Base-by-base conservation (phyloP, 2,797 vertebrate genomes). In the Squalus acanthias region DNA sequence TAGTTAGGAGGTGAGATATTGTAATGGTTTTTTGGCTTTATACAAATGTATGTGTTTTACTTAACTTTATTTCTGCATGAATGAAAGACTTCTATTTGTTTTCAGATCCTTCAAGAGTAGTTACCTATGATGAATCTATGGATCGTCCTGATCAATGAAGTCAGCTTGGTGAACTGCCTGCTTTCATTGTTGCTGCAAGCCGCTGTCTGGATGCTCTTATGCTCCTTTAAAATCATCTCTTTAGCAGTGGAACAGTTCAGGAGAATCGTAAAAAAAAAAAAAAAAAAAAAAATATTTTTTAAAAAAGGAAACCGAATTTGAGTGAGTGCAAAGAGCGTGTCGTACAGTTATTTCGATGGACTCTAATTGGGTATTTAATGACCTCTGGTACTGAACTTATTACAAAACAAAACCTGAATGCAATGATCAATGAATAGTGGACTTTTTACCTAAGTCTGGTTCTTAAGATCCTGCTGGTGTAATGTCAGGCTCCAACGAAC, bases 51-150 rank as follows among this genome's bases (percentile, higher is more conserved):
- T 60, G 50, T 33, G 53, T 60, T 91, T 70, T 69, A 24, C 24
- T 72, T 39, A 8, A 29, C 2, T 33, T 33, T 29, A 53, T 33
- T 50, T 39, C 33, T 93, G 50, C 82, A 50, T 85, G 15, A 60
- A 60, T 57, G 50, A 94, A 69, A 67, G 1, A 29, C n/a, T 95
- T 95, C 8, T 72, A 5, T 96, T 76, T 96, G 96, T 97, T 96
- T 97, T 72, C 97, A 98, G 98, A 98, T 98, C 98, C 98, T 97
- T 98, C 97, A 98, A 98, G 98, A 98, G 98, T 98, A 98, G 98
- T 98, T 98, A 98, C 98, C 97, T 98, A 98, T 72, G 97, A 98
- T 97, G 98, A 98, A 98, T 98, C 98, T 98, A 98, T 98, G 98
- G 98, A 98, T 98, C 97, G 97, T 97, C 98, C 97, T 97, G 98